Evolutionary conservation across 2,113 vertebrate genomes (phyloP).

Genomic region (Crypturellus undulatus): DNA sequence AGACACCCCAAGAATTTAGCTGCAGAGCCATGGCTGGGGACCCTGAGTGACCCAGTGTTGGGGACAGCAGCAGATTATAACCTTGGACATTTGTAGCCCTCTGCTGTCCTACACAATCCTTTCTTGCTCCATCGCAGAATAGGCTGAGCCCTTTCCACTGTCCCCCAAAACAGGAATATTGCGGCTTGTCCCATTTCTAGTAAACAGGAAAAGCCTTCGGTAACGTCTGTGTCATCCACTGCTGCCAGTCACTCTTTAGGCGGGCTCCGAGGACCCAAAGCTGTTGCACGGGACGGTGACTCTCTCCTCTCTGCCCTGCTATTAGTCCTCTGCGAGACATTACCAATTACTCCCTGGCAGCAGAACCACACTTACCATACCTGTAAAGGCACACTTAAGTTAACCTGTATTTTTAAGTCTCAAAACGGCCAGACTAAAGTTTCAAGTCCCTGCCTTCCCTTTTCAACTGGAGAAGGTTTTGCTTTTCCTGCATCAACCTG

Average conservation of each 20-base stretch:
- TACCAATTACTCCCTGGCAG: background rate
- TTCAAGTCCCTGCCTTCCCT: background rate
- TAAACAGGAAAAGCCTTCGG: background rate
- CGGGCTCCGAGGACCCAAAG: background rate
- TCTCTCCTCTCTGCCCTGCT: background rate
- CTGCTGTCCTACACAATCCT: background rate
- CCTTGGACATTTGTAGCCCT: too few relatives aligned
- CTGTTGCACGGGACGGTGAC: background rate
- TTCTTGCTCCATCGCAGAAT: background rate
- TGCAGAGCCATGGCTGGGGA: too few relatives aligned
- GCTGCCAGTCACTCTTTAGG: background rate
- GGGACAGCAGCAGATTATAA: too few relatives aligned
- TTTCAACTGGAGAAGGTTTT: background rate
- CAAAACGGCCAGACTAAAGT: background rate
- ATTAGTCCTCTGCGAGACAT: background rate
- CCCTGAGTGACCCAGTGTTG: too few relatives aligned
- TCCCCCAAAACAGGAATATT: background rate
- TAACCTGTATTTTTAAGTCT: background rate
- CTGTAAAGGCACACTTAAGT: background rate
- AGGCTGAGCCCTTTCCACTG: background rate
- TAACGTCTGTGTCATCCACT: background rate
- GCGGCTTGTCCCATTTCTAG: background rate
- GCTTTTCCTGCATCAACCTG: background rate
- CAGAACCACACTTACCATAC: background rate
- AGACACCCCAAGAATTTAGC: too few relatives aligned